phyloP scores from a whole-genome alignment of 2,797 vertebrate species.

The Scolopax rusticola region DNA sequence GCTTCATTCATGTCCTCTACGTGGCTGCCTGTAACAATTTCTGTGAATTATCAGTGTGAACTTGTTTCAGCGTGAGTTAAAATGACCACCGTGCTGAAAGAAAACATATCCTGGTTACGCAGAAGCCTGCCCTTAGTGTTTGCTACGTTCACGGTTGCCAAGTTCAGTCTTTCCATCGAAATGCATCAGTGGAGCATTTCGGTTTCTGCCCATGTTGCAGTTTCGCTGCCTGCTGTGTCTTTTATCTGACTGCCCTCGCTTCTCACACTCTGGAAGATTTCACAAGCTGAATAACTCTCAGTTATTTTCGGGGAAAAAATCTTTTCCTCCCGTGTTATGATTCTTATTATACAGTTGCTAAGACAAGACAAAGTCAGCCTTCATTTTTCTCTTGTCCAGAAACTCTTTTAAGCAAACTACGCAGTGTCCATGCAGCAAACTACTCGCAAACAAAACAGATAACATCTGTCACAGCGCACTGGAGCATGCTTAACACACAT shows the following conservation, averaged over 20 bases:
- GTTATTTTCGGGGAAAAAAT: background rate
- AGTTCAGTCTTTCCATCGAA: background rate
- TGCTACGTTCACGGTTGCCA: rapidly evolving
- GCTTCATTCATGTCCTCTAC: background rate
- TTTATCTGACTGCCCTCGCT: background rate
- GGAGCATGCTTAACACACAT: background rate
- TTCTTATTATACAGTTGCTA: background rate
- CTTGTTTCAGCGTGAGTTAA: background rate
- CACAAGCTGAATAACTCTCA: background rate
- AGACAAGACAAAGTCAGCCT: background rate
- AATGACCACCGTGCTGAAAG: background rate
- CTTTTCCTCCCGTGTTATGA: background rate
- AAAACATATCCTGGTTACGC: background rate
- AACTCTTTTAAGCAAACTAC: background rate
- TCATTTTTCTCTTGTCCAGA: background rate
- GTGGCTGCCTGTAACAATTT: background rate
- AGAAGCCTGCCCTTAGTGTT: background rate
- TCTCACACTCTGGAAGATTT: background rate
- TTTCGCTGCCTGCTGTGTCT: background rate
- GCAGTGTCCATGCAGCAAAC: rapidly evolving
- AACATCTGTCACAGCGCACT: background rate
- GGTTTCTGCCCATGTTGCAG: background rate
- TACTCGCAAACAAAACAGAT: background rate
- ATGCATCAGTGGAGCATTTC: background rate
- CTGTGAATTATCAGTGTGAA: background rate